Evolutionary conservation across 2,113 vertebrate genomes (phyloP).

Genomic region (Istiophorus platypterus): DNA sequence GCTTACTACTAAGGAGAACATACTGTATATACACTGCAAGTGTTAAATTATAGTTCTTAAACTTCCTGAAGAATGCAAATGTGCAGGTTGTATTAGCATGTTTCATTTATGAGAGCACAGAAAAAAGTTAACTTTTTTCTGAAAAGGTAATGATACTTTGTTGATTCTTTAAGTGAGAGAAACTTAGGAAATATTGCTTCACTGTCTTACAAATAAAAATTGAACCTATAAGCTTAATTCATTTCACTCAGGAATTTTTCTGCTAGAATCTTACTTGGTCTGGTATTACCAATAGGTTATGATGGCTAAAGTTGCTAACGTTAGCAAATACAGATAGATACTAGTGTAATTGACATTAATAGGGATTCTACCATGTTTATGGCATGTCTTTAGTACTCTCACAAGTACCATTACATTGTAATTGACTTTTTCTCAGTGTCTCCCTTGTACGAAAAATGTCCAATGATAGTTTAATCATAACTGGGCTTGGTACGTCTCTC

Average conservation of each 20-base stretch:
- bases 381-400: background rate
- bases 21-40: background rate
- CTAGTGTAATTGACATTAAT: background rate
- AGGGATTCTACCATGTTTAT: background rate
- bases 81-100: background rate
- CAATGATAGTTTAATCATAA: background rate
- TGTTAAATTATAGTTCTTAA: background rate
- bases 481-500: background rate
- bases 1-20: background rate
- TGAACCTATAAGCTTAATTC: background rate
- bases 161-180: background rate
- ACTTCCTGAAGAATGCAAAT: background rate
- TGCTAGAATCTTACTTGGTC: background rate
- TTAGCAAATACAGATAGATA: too few relatives aligned
- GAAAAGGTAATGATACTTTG: background rate
- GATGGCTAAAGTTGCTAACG: background rate
- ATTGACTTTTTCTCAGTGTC: background rate
- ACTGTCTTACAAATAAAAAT: background rate
- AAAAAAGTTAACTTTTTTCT: background rate
- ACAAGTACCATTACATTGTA: background rate
- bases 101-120: background rate
- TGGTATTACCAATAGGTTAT: background rate
- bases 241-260: background rate
- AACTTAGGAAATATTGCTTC: slow-evolving; percentile 1
- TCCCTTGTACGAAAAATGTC: background rate